phyloP scores from a whole-genome alignment of 2,113 vertebrate species.

The Otis tarda region DNA sequence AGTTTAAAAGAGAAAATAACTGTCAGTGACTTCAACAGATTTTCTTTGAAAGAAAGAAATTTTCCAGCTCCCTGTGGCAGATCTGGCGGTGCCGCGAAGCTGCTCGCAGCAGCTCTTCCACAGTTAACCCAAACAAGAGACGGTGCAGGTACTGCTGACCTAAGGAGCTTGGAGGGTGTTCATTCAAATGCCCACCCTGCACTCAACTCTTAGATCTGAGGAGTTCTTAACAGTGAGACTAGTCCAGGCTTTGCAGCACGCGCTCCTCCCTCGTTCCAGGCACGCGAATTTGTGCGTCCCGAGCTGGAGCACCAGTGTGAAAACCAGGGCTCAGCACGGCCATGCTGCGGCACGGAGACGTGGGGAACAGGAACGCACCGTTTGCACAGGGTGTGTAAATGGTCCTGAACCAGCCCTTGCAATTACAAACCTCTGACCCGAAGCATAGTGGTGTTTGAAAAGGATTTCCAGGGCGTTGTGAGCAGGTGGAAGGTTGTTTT shows the following conservation, averaged over 20 bases:
- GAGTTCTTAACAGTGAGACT: not conserved
- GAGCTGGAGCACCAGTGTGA: not conserved
- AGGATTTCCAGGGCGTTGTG: not conserved
- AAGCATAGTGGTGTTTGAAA: rapidly evolving
- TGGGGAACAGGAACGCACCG: not conserved
- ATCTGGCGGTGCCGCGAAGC: not conserved
- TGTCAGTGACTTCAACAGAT: not conserved
- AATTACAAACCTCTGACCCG: not conserved
- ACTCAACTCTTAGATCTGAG: not conserved
- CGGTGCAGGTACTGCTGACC: not conserved
- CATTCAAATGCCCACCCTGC: not conserved
- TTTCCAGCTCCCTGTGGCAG: not conserved
- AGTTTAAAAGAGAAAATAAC: not conserved
- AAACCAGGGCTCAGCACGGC: not conserved
- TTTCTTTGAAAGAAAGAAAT: not conserved
- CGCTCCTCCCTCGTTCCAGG: not conserved
- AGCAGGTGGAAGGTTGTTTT: not conserved
- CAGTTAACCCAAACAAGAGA: no score
- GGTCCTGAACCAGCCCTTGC: not conserved
- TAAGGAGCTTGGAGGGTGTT: rapidly evolving
- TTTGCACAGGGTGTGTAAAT: not conserved
- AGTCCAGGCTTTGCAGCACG: not conserved
- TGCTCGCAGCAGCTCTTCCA: rapidly evolving
- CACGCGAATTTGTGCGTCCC: not conserved
- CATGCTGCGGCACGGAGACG: not conserved